Base-by-base conservation (phyloP, 53 echinoderm and acorn worm species). In the Holothuria leucospilota region DNA sequence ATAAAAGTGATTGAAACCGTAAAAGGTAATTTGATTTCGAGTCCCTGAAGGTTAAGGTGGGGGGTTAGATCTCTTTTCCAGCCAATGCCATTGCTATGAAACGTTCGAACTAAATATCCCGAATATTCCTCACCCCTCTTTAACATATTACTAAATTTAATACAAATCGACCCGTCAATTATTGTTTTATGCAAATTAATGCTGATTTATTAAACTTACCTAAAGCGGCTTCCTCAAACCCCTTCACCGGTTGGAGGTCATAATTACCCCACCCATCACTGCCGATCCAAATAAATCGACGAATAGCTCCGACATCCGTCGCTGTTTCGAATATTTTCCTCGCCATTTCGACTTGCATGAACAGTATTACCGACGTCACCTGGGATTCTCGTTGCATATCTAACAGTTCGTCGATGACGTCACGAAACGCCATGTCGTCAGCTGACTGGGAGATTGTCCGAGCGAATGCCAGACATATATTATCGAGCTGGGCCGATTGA, bases 261-360 rank as follows among this genome's bases (percentile, higher is more conserved):
- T 95, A 95, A 85, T 95, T 95, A 7, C 95, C 99, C 99, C 99
- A 99, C 20, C 95, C 95, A 72, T 99, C 99, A 77, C 95, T 95
- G 0, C 95, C 99, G 18, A 99, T 93, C 99, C 99, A 99, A 52
- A 99, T 95, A 78, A 95, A 99, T 12, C 88, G 65, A 15, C 85
- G 84, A 5, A 59, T 30, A 72, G 87, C 94, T 26, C 90, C 91
- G 25, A 84, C 88, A 39, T 66, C 63, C 20, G 81, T 89, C 1
- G 87, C 95, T 8, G 99, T 85, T 24, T 39, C 65, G 65, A 99
- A 93, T 25, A 99, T 91, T 38, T 89, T 56, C 60, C 90, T 86
- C 3, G 92, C 94, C 77, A 91, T 88, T 64, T 99, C 99, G 40
- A 95, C 88, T 51, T 99, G 99, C 26, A 91, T 93, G 64, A 95